Base-by-base conservation (phyloP, 2,888 invertebrate genomes). In the Lamellibrachia columna region DNA sequence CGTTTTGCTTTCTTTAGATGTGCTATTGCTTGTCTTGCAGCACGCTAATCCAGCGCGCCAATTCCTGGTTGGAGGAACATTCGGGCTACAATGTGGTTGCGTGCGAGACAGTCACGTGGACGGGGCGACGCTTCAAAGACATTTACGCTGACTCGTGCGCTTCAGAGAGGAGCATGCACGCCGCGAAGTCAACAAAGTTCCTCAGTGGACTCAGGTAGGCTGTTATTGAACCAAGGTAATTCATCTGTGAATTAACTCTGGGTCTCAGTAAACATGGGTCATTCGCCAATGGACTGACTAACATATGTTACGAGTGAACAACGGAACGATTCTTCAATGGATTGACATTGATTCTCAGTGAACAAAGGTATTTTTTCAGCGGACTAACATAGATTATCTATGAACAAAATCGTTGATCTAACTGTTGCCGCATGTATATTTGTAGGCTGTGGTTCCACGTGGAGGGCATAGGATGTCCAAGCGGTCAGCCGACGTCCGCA, bases 81-180 rank as follows among this genome's bases (percentile, higher is more conserved):
- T 90, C 90, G 15, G 93, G 93, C 28, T 55, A 93, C 28, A 60
- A 92, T 3, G 92, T 94, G 6, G 90, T 94, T 11, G 93, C 94
- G n/a, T 94, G 94, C 91, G 94, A 94, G 93, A 94, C 94, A 11
- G 92, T 94, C 92, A 94, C 94, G 75, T 94, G 94, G 94, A 93
- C 92, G 91, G 93, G 94, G 8, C 90, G 91, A 52, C 58, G 92
- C 53, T 92, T 92, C 52, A 94, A 93, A 52, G 92, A 94, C 91
- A 94, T 94, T 60, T 94, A 93, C 93, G 93, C 94, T 8, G 94
- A 94, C 92, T 92, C 93, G n/a, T 93, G 92, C n/a, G 53, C 92
- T 7, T 93, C 93, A 90, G 91, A 92, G 60, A 93, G 92, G 92
- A 92, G 93, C 91, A 93, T 92, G 90, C 92, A 93, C 53, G 93